Base-by-base conservation (phyloP, 2,888 invertebrate species). In the Nomada flava region DNA sequence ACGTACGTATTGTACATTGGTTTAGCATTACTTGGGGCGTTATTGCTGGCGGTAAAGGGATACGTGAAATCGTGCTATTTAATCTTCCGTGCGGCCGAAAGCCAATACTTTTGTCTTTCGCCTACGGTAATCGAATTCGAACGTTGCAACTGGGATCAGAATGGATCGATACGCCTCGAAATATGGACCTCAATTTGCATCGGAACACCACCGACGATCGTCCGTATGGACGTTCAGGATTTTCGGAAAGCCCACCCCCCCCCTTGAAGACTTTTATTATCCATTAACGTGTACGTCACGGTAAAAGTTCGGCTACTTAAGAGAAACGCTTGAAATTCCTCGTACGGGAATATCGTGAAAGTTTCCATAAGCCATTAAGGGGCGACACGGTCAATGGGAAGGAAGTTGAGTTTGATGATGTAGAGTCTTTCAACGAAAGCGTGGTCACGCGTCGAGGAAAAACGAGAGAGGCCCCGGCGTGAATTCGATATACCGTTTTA, bases 291-390 rank as follows among this genome's bases (percentile, higher is more conserved):
- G 80, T 55, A 18, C n/a, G 50, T 26, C 50, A 55, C 47, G 72
- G 62, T 79, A 63, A 79, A 79, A 79, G 65, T 71, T 79, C 36
- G 55, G 50, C 55, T 72, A 50, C 44, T 64, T 60, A 65, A 67
- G 50, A 68, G 72, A 60, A 53, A 72, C 72, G 80, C 55, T 80
- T 63, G 55, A 80, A 80, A 73, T 80, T 72, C 72, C 80, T 44
- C 62, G 57, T 55, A 20, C 57, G 67, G 55, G 80, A 55, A 80
- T 80, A 79, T 79, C 73, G 73, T 68, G 72, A 63, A 80, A 80
- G 72, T 80, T 80, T 80, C 80, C 63, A 72, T 80, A 80, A 80
- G 80, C 80, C 72, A 80, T 80, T 80, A 80, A 72, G 62, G 67
- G 57, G 67, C 50, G 42, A 55, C 52, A 44, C 67, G 72, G 80